Percentiles rank a stretch among this genome's conserved stretches.
phyloP scores from a whole-genome alignment of 2,797 vertebrate genomes.

The Sebastes glaucus region DNA sequence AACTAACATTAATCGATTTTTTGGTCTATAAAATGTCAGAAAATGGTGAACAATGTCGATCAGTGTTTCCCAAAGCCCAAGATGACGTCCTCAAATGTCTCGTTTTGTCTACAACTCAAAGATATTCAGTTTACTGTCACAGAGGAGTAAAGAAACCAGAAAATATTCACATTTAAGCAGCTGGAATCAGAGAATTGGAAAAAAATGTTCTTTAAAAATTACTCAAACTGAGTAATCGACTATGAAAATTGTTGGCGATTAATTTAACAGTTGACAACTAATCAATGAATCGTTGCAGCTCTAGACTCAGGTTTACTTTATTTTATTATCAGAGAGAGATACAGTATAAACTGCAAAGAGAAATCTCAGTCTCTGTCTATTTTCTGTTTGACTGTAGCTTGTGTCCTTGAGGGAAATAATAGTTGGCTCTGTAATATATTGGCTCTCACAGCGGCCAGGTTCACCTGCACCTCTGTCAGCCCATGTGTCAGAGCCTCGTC shows the following conservation, averaged over 20 bases:
- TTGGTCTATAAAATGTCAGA: too few species aligned
- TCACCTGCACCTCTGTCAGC: slow-evolving; percentile 29
- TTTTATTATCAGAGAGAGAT: not conserved
- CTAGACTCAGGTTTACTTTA: not conserved
- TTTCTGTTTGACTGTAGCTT: not conserved
- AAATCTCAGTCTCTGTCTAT: not conserved
- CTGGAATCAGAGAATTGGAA: too few species aligned
- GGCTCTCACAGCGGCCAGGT: not conserved
- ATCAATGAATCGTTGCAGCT: fast-evolving
- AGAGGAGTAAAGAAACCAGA: too few species aligned
- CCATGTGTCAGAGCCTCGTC: not conserved
- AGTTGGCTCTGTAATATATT: not conserved
- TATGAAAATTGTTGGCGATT: fast-evolving
- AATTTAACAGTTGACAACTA: too few species aligned
- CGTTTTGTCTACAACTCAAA: fast-evolving
- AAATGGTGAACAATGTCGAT: fast-evolving
- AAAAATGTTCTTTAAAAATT: too few species aligned
- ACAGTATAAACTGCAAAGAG: too few species aligned
- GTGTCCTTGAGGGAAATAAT: slow-evolving; percentile 31
- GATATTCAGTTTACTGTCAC: too few species aligned
- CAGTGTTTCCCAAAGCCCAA: too few species aligned
- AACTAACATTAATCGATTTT: too few species aligned
- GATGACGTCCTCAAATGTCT: too few species aligned
- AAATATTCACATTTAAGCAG: too few species aligned
- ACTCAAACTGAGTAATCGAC: fast-evolving